These are phyloP conservation scores for Tyto alba DNA, from an alignment of 2,113 vertebrate genomes.

Conservation along the genomic window DNA sequence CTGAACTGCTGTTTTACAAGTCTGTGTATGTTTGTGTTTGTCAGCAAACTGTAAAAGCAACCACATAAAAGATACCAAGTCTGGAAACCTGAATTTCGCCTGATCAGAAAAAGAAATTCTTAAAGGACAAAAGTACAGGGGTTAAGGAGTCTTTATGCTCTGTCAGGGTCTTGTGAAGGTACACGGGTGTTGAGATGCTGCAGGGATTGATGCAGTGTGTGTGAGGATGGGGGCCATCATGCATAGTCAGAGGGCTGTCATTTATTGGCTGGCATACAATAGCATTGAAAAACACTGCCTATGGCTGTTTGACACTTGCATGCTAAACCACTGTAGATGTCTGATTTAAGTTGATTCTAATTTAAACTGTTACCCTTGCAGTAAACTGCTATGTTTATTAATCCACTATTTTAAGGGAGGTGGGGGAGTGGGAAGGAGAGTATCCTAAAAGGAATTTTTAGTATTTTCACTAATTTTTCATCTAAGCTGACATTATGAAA, in stretches of 20 bases:
- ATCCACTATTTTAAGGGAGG: not conserved
- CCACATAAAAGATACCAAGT: not conserved
- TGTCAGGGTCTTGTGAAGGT: not conserved
- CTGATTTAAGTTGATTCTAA: not conserved
- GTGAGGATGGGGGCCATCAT: not conserved
- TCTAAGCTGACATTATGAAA: not conserved
- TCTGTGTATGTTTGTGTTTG: not conserved
- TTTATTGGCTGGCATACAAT: conserved; percentile 28
- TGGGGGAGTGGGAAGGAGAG: no score
- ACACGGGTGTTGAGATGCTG: not conserved
- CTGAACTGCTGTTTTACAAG: not conserved
- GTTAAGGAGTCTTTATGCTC: not conserved
- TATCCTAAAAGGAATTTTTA: not conserved
- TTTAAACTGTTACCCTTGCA: not conserved
- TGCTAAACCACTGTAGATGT: not conserved
- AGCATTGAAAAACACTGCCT: conserved; percentile 15
- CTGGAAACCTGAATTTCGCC: not conserved
- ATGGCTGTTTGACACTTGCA: conserved; percentile 14
- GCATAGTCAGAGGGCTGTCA: conserved; percentile 4
- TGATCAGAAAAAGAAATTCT: not conserved
- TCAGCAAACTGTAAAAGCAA: not conserved
- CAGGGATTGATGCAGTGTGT: not conserved
- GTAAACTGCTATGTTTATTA: not conserved
- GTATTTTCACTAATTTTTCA: not conserved
- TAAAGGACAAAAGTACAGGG: not conserved